Conservation (phyloP, 2,113 vertebrate species). For the Tragelaphus imberbis region DNA sequence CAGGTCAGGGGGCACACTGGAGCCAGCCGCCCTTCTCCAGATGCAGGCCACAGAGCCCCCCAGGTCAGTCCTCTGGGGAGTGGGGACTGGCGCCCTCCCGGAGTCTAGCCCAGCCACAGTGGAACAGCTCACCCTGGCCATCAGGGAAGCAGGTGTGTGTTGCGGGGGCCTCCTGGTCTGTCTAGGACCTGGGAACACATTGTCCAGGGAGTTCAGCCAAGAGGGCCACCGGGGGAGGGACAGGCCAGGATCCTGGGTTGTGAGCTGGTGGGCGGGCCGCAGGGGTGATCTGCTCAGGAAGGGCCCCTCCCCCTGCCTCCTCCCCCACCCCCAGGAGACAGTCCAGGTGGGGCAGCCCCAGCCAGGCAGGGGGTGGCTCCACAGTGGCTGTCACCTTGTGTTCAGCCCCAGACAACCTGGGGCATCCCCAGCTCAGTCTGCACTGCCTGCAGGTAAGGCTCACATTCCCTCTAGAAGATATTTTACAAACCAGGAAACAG, state of each 20-base stretch:
- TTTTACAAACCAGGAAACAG: background rate
- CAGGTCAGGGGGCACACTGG: background rate
- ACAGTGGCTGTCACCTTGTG: background rate
- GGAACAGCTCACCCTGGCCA: slow-evolving; percentile 54
- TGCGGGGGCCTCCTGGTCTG: background rate
- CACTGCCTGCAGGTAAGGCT: no score
- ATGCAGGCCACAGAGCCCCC: background rate
- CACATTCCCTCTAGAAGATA: background rate
- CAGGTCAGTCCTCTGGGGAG: background rate
- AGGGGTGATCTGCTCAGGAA: background rate
- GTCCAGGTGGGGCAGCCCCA: background rate
- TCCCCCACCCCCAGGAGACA: background rate
- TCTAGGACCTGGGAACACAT: background rate
- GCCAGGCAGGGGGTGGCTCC: background rate
- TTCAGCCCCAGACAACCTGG: background rate
- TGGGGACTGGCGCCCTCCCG: background rate
- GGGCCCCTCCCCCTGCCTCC: background rate
- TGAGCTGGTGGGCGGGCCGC: background rate
- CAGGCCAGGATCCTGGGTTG: background rate
- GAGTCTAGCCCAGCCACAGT: background rate
- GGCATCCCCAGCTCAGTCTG: background rate
- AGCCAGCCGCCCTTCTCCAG: background rate
- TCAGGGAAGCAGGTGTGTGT: slow-evolving; percentile 84
- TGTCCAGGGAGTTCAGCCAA: slow-evolving; percentile 27
- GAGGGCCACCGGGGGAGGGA: background rate